Evolutionary conservation across 2,888 invertebrate species (phyloP).

Genomic region (Rhagonycha fulva): DNA sequence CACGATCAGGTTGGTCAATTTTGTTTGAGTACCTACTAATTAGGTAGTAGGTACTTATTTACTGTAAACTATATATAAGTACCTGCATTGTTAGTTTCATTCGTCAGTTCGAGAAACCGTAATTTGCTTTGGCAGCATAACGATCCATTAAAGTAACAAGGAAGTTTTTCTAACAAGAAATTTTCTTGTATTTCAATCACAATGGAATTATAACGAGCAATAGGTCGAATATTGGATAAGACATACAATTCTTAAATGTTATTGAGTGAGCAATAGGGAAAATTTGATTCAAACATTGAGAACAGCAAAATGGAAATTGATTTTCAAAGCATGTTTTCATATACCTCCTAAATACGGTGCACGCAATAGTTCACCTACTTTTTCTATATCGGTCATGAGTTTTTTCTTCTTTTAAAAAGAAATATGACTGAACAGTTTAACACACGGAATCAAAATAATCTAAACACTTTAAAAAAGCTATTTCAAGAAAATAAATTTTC

Average conservation of each 20-base stretch:
- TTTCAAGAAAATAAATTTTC: too few species aligned
- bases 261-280: too few species aligned
- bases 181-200: not conserved
- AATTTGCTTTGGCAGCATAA: not conserved
- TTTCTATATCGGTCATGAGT: not conserved
- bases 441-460: not conserved
- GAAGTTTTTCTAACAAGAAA: not conserved
- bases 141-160: not conserved
- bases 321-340: not conserved
- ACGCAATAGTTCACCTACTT: not conserved
- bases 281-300: not conserved
- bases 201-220: not conserved
- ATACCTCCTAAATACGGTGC: too few species aligned
- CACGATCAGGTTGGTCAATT: not conserved
- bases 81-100: not conserved
- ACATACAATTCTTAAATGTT: not conserved
- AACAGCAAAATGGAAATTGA: not conserved
- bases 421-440: not conserved
- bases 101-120: not conserved
- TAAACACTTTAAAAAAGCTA: too few species aligned
- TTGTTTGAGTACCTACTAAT: not conserved
- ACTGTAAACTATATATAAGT: not conserved
- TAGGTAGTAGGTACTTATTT: not conserved
- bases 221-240: not conserved
- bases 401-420: not conserved